Conservation (phyloP, 2,888 invertebrate species). For the Acrobasis suavella region DNA sequence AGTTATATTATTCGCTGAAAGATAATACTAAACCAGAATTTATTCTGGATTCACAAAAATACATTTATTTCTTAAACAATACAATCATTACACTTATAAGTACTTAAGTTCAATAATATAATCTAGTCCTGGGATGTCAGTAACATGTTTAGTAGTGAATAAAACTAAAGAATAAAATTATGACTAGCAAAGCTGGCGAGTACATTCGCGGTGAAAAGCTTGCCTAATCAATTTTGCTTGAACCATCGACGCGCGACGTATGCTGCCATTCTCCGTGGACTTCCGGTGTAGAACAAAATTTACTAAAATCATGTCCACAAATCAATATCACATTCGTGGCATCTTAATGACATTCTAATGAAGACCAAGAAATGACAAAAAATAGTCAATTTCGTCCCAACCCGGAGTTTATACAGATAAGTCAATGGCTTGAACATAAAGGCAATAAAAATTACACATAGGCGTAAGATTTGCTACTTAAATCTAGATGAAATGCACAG, state of each 20-base stretch:
- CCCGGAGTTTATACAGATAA: too few relatives aligned
- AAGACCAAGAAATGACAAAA: too few relatives aligned
- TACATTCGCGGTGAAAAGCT: not conserved
- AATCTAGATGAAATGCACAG: slow-evolving; percentile 72
- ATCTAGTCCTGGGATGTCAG: not conserved
- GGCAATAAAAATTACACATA: slow-evolving; percentile 35
- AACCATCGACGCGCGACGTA: not conserved
- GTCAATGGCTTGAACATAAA: too few relatives aligned
- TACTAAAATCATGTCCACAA: too few relatives aligned
- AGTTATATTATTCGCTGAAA: not conserved
- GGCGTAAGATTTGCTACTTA: slow-evolving; percentile 59
- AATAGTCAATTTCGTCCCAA: too few relatives aligned
- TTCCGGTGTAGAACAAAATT: too few relatives aligned
- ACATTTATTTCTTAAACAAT: slow-evolving; percentile 26
- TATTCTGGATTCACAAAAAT: slow-evolving; percentile 24
- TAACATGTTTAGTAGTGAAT: not conserved
- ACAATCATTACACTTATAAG: slow-evolving; percentile 32
- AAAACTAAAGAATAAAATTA: not conserved
- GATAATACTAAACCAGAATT: slow-evolving; percentile 12
- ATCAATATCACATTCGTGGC: too few relatives aligned
- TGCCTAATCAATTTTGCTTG: not conserved
- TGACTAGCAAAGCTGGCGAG: slow-evolving; percentile 4
- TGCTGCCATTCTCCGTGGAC: too few relatives aligned
- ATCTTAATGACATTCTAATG: too few relatives aligned
- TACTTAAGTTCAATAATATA: not conserved